phyloP scores from a whole-genome alignment of 1,140 invertebrate genomes.

The Drosophila miranda region DNA sequence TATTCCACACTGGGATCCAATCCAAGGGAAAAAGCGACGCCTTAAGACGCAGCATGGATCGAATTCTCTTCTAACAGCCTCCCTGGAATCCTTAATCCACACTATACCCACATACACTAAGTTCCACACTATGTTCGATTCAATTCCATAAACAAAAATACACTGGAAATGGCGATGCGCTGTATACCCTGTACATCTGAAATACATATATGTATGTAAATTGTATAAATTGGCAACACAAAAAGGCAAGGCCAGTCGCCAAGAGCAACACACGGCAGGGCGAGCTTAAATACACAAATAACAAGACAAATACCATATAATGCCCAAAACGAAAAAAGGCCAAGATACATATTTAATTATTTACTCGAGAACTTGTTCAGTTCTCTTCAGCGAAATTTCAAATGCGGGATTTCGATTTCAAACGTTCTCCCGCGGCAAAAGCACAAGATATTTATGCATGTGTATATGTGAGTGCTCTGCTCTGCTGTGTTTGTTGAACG shows the following conservation, averaged over 20 bases:
- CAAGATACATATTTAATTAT: conserved; percentile 60
- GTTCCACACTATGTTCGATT: no score
- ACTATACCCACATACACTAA: no score
- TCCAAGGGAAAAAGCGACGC: no score
- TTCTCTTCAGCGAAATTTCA: conserved; percentile 46
- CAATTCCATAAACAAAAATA: no score
- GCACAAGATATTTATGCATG: background rate
- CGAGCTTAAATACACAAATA: conserved; percentile 49
- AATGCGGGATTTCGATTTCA: conserved; percentile 14
- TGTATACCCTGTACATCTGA: background rate
- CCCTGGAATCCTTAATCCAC: no score
- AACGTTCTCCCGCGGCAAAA: background rate
- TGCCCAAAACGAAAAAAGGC: conserved; percentile 11
- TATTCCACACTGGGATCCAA: no score
- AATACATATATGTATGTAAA: conserved; percentile 63
- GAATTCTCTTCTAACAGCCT: no score
- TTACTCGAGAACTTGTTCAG: conserved; percentile 70
- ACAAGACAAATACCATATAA: conserved; percentile 38
- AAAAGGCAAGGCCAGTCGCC: conserved; percentile 42
- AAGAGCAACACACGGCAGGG: conserved; percentile 22
- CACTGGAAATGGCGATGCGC: conserved; percentile 15
- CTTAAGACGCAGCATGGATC: no score
- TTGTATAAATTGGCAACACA: conserved; percentile 51
- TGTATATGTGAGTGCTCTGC: background rate
- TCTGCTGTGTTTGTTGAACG: conserved; percentile 30